Base-by-base conservation (phyloP, 2,113 vertebrate genomes). In the Mola mola region DNA sequence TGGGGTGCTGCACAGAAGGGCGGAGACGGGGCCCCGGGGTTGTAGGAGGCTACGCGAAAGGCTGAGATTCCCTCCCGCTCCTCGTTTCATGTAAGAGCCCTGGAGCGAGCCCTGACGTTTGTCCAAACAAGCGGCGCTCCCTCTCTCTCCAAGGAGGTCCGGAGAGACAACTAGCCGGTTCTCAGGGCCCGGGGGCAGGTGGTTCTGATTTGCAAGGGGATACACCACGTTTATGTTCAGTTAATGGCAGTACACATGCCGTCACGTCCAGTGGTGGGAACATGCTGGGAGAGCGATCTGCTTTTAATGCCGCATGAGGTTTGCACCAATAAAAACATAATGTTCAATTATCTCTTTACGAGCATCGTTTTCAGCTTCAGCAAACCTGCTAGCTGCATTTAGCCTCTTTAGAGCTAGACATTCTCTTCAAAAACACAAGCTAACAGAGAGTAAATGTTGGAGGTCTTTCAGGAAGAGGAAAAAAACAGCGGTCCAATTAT, bases 241-340 rank as follows among this genome's bases (percentile, higher is more conserved):
- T 84, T 90, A 90, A 85, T 86, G 72, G 76, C 59, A 67, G 78
- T 78, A 84, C 82, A 86, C 72, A 76, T 87, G 83, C 87, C 79
- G 47, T 84, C 83, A 72, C 66, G 65, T 83, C 62, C 82, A 83
- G 55, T 5, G 43, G 65, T 87, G 86, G 82, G 75, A 87, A 83
- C 88, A 75, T 41, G 75, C 88, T 80, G 78, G 22, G 67, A 87
- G 87, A 89, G 46, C 79, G 82, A 89, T 87, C 63, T 76, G 73
- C 73, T 84, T 80, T 86, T 78, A 83, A 84, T 68, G 66, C 58
- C 3, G 33, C 71, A 17, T 43, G 65, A 77, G 64, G 55, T 79
- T 77, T 65, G 56, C 66, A 56, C 74, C 74, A 66, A 68, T 66
- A 66, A 64, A 36, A 75, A 44, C 57, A 63, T 26, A 61, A 61